Base-by-base conservation (phyloP, 2,797 vertebrate genomes). In the Kryptopterus vitreolus region DNA sequence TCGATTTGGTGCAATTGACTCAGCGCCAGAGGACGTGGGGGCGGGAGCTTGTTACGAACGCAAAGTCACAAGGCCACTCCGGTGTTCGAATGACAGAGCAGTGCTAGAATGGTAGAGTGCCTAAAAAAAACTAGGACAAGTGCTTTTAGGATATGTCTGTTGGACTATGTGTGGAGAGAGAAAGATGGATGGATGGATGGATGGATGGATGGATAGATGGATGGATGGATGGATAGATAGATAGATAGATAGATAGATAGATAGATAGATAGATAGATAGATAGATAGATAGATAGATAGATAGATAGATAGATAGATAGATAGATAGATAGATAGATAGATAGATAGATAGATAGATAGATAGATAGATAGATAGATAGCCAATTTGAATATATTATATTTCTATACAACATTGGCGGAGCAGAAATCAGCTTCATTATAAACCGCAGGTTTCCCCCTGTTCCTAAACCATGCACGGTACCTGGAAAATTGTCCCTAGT, bases 41-140 rank as follows among this genome's bases (percentile, higher is more conserved):
- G 55, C 4, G 13, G 38, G 29, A 29, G n/a, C 46, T 43, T 71
- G 62, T 35, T 78, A 46, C 55, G 57, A 63, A 43, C 18, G 48
- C 38, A 35, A 57, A 79, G 68, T 55, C 74, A 35, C 35, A 1
- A 66, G 59, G 29, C 62, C 80, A 80, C 53, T 78, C 72, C 63
- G 74, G 76, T 18, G 0, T 81, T 80, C 38, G 33, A 74, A 79
- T 73, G 66, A 81, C 69, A 81, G 70, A 79, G 76, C 74, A 79
- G 50, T 76, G 81, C 75, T 71, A 58, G 72, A 81, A 81, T 73
- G 61, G 38, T 82, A 35, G 48, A 66, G 70, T 78, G 83, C 68
- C 80, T 80, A 46, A 85, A 61, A 82, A 76, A 81, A 83, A 78
- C 70, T 85, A 76, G 77, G 82, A 29, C 83, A 82, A 78, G 73